Conservation (phyloP, 1,140 invertebrate species). For the Zaprionus ghesquierei region DNA sequence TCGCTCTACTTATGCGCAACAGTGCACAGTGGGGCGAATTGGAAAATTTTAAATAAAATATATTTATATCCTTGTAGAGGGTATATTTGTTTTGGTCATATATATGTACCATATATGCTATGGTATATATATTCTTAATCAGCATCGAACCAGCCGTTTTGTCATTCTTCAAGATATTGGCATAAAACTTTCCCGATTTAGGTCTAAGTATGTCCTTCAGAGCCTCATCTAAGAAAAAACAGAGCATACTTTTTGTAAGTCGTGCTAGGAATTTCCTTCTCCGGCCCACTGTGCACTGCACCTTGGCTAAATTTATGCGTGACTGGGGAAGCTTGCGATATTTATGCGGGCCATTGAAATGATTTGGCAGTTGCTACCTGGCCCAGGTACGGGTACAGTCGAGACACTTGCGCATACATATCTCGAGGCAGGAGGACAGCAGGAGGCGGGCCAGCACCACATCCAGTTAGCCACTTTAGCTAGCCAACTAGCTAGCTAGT, state of each 20-base stretch:
- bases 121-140: too few relatives aligned
- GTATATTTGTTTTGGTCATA: too few relatives aligned
- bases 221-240: too few relatives aligned
- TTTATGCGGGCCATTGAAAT: conserved; percentile 42
- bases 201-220: too few relatives aligned
- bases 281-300: neutral
- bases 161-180: too few relatives aligned
- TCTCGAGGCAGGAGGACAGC: conserved; percentile 28
- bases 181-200: too few relatives aligned
- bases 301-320: conserved; percentile 1
- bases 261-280: neutral
- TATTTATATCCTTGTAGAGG: too few relatives aligned
- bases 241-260: neutral
- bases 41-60: neutral
- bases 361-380: conserved; percentile 33
- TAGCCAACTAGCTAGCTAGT: neutral
- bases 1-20: conserved; percentile 3
- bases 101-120: too few relatives aligned
- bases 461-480: conserved; percentile 4
- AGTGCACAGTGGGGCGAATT: neutral
- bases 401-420: conserved; percentile 9
- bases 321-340: neutral
- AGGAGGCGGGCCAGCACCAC: conserved; percentile 16
- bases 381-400: conserved; percentile 50
- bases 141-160: too few relatives aligned